A percentile compares a stretch with the other conserved stretches of the same genome.
Conservation (phyloP, 1,140 invertebrate genomes). For the Magallana angulata region DNA sequence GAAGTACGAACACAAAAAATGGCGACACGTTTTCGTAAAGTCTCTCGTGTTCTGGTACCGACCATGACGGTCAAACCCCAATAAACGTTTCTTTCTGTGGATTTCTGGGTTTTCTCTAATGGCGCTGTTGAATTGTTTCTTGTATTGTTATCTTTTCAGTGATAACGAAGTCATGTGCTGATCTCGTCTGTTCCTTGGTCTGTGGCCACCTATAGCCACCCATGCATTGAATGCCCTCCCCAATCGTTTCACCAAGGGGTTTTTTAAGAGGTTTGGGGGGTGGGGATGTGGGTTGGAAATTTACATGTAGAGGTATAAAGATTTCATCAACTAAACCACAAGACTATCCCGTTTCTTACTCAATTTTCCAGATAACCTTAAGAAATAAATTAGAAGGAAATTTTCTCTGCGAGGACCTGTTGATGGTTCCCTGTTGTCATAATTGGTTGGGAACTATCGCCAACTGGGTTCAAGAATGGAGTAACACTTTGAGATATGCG, state of each 20-base stretch:
- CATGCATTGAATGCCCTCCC: no score
- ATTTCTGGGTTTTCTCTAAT: neutral
- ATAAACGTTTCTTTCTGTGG: neutral
- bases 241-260: no score
- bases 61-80: neutral
- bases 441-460: constrained; percentile 8
- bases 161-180: constrained; percentile 18
- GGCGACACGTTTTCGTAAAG: constrained; percentile 3
- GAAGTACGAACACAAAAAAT: constrained; percentile 14
- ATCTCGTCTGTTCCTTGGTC: neutral
- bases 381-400: neutral
- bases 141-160: neutral
- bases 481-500: constrained; percentile 33
- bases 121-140: neutral
- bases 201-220: neutral
- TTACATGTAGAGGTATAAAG: no score
- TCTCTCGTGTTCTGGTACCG: neutral
- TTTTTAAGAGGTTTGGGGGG: no score
- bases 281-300: no score
- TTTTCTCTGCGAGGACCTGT: neutral
- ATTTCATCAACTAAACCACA: no score
- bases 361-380: neutral
- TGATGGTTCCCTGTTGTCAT: constrained; percentile 25
- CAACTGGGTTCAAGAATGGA: constrained; percentile 20
- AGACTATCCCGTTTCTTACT: neutral